Conservation (phyloP, 2,113 vertebrate genomes). For the Syrmaticus mikado region DNA sequence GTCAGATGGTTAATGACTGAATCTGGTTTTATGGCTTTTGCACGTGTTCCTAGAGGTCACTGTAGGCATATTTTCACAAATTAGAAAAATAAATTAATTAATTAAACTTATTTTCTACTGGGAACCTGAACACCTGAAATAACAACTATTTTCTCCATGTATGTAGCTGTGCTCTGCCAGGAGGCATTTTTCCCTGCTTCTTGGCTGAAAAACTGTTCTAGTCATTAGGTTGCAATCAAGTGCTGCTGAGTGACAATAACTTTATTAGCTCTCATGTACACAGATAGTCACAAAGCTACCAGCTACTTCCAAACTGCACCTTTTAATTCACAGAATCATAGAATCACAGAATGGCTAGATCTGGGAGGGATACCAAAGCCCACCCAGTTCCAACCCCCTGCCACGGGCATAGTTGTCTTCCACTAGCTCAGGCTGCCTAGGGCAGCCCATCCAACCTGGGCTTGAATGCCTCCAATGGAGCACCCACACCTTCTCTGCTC, state of each 20-base stretch:
- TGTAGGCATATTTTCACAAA: slow-evolving; percentile 64
- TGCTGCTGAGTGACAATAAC: background rate
- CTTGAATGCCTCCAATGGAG: too few relatives aligned
- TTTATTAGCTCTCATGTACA: background rate
- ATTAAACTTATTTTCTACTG: slow-evolving; percentile 70
- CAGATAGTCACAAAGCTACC: background rate
- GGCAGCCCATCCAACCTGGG: too few relatives aligned
- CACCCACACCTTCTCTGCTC: background rate
- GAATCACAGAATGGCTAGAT: too few relatives aligned
- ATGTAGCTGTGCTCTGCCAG: slow-evolving; percentile 6
- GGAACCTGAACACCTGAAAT: slow-evolving; percentile 70
- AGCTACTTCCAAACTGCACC: background rate
- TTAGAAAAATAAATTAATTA: slow-evolving; percentile 77
- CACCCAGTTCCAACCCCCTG: too few relatives aligned
- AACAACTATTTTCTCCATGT: slow-evolving; percentile 61
- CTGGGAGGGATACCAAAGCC: too few relatives aligned
- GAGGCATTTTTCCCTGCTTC: background rate
- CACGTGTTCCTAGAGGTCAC: slow-evolving; percentile 58
- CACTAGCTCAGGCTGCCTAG: too few relatives aligned
- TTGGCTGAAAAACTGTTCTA: background rate
- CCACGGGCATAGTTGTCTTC: too few relatives aligned
- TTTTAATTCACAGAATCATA: background rate
- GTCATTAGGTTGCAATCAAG: background rate
- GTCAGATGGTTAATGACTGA: slow-evolving; percentile 55
- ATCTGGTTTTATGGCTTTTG: slow-evolving; percentile 66